Percentiles rank a stretch among this genome's conserved stretches.
Conservation (phyloP, 2,113 vertebrate genomes). For the Chaenocephalus aceratus region DNA sequence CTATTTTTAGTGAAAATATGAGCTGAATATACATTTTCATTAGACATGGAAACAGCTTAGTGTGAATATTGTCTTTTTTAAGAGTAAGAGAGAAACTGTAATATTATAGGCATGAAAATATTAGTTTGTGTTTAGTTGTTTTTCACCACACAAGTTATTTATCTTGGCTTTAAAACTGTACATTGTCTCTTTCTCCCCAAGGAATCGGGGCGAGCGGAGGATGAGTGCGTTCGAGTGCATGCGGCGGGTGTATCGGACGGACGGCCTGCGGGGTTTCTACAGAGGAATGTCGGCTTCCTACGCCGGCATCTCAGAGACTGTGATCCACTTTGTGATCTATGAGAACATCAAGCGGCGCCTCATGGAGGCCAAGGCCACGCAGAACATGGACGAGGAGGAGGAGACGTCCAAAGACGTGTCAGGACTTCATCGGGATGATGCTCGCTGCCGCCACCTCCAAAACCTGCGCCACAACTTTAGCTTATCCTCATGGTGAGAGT, state of each 20-base stretch:
- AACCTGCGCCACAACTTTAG: slow-evolving; percentile 95
- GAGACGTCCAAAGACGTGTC: slow-evolving; percentile 91
- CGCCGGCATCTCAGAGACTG: slow-evolving; percentile 98
- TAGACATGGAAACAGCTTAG: too few relatives aligned
- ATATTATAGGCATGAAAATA: too few relatives aligned
- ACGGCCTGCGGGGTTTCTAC: slow-evolving; percentile 95
- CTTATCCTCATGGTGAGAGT: slow-evolving; percentile 95
- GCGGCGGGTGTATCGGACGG: slow-evolving; percentile 90
- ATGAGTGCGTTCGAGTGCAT: slow-evolving; percentile 95
- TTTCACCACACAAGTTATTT: too few relatives aligned
- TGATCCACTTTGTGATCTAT: slow-evolving; percentile 99
- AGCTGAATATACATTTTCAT: too few relatives aligned
- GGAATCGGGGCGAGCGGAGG: slow-evolving; percentile 92
- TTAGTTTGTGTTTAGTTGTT: too few relatives aligned
- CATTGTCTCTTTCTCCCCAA: slow-evolving; percentile 53
- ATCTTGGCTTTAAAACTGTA: not conserved
- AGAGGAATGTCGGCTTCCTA: slow-evolving; percentile 98
- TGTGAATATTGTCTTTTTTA: too few relatives aligned
- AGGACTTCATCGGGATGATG: slow-evolving; percentile 98
- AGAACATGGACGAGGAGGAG: slow-evolving; percentile 90
- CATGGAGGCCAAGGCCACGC: slow-evolving; percentile 88
- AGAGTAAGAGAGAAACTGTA: too few relatives aligned
- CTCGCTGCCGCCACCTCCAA: slow-evolving; percentile 98
- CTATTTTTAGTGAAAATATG: too few relatives aligned
- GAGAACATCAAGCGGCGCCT: slow-evolving; percentile 97